Evolutionary conservation across 2,113 vertebrate genomes (phyloP).

Genomic region (Donacobius atricapilla): DNA sequence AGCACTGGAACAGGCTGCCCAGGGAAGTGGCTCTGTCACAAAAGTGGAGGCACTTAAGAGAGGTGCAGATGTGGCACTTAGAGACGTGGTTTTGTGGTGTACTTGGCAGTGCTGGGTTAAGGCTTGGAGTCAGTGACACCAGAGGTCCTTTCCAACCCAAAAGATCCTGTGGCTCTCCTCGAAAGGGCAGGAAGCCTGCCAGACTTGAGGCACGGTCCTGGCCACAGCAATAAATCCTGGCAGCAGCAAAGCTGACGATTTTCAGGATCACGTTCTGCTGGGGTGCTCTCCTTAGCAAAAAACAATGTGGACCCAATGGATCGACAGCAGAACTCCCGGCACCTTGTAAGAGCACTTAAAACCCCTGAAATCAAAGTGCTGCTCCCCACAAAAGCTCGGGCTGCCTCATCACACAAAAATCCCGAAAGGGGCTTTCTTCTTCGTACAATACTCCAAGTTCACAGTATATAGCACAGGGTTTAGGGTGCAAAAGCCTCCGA

Average conservation of each 20-base stretch:
- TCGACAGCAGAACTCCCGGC: not conserved
- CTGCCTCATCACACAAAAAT: not conserved
- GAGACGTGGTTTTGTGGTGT: not conserved
- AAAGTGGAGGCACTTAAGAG: not conserved
- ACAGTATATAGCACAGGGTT: rapidly evolving
- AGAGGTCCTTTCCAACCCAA: not conserved
- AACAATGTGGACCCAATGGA: rapidly evolving
- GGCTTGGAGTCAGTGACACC: not conserved
- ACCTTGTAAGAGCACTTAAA: not conserved
- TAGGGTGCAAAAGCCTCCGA: rapidly evolving
- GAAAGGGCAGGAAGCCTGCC: not conserved
- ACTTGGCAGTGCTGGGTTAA: not conserved
- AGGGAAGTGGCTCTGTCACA: not conserved
- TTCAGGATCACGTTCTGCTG: not conserved
- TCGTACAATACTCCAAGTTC: rapidly evolving
- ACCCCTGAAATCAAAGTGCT: not conserved
- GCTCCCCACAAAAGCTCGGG: not conserved
- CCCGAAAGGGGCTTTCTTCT: not conserved
- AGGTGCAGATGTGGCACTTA: not conserved
- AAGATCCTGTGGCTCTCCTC: not conserved
- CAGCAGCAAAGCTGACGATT: not conserved
- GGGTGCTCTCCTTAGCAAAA: not conserved
- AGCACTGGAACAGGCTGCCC: not conserved
- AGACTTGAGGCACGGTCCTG: not conserved
- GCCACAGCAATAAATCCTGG: not conserved